A percentile compares a stretch with the other conserved stretches of the same genome.
phyloP scores from a whole-genome alignment of 2,888 invertebrate genomes.

The Drosophila trichaetosa region DNA sequence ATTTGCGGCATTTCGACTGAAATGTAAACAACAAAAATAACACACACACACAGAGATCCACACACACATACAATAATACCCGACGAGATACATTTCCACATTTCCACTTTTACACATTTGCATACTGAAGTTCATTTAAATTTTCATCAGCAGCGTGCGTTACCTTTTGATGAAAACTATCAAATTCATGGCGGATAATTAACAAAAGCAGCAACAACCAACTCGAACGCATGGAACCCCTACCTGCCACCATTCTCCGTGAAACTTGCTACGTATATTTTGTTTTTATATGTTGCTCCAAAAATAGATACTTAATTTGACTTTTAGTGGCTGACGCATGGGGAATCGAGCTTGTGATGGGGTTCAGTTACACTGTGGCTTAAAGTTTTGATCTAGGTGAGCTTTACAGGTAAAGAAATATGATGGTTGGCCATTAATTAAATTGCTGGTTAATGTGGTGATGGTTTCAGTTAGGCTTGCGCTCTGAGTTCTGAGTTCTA shows the following conservation, averaged over 20 bases:
- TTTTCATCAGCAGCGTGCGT: constrained; percentile 48
- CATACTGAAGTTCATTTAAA: constrained; percentile 72
- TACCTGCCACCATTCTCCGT: background rate
- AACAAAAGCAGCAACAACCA: constrained; percentile 46
- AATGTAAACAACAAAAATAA: constrained; percentile 42
- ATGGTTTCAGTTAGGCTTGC: constrained; percentile 20
- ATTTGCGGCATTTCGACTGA: constrained; percentile 59
- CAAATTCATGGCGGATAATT: constrained; percentile 76
- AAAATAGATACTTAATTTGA: constrained; percentile 77
- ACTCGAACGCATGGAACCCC: background rate
- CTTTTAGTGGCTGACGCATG: constrained; percentile 54
- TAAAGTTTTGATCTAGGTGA: constrained; percentile 48
- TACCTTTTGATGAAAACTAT: constrained; percentile 72
- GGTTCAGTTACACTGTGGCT: constrained; percentile 44
- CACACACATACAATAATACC: background rate
- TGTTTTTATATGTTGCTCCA: constrained; percentile 54
- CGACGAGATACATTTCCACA: constrained; percentile 35
- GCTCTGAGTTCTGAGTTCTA: constrained; percentile 9
- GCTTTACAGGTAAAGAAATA: constrained; percentile 40
- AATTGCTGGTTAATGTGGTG: constrained; percentile 45
- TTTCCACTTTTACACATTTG: constrained; percentile 66
- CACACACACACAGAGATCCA: constrained; percentile 1
- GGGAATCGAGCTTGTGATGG: constrained; percentile 22
- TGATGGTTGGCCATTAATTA: constrained; percentile 56
- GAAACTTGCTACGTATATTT: constrained; percentile 40